phyloP scores from a whole-genome alignment of 2,888 invertebrate species.

The Microplitis manilae region DNA sequence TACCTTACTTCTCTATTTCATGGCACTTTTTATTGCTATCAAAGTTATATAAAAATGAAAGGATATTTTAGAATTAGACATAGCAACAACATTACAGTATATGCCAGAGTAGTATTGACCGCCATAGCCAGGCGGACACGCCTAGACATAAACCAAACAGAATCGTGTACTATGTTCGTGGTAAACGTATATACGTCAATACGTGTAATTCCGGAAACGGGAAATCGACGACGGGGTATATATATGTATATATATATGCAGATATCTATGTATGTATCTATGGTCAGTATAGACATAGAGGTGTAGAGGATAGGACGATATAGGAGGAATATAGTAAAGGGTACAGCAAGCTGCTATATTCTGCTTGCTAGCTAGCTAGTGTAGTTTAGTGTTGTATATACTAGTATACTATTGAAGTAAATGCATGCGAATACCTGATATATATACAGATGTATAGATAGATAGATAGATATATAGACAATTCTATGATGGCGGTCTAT shows the following conservation, averaged over 20 bases:
- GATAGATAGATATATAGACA: slow-evolving; percentile 26
- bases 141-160: slow-evolving; percentile 70
- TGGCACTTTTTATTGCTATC: not conserved
- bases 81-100: slow-evolving; percentile 28
- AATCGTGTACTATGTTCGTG: slow-evolving; percentile 62
- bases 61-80: slow-evolving; percentile 27
- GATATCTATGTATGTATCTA: slow-evolving; percentile 14
- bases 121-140: slow-evolving; percentile 56
- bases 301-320: slow-evolving; percentile 1
- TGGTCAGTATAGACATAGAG: not conserved
- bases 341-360: not conserved
- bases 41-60: slow-evolving; percentile 23
- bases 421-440: slow-evolving; percentile 42
- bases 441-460: slow-evolving; percentile 28
- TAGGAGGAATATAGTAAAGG: slow-evolving; percentile 1
- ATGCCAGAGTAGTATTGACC: slow-evolving; percentile 42
- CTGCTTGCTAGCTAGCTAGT: not conserved
- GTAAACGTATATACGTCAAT: slow-evolving; percentile 64
- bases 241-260: not conserved
- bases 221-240: slow-evolving; percentile 43
- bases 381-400: slow-evolving; percentile 2
- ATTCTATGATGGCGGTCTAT: slow-evolving; percentile 49
- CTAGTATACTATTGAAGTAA: slow-evolving; percentile 33
- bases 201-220: slow-evolving; percentile 66
- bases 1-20: too few species aligned